Base-by-base conservation (phyloP, 1,140 invertebrate genomes). In the Orchestia grillus region DNA sequence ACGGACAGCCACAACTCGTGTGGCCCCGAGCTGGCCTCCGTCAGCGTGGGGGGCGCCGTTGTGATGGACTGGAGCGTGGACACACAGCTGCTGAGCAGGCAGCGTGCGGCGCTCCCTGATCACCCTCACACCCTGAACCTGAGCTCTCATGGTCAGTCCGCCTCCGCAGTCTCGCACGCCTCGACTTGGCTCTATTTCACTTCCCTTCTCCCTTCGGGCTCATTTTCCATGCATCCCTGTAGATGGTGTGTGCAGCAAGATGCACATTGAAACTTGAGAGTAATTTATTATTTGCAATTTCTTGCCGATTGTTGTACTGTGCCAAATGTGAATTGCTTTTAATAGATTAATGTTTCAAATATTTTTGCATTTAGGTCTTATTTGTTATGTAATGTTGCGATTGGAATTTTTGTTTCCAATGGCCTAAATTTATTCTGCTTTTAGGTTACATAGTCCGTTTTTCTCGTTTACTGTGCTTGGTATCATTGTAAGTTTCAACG, bases 1-100 rank as follows among this genome's bases (percentile, higher is more conserved):
- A 57, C 87, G 36, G 96, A 96, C 41, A 96, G 57, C 45, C 96
- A 96, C 88, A 44, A 45, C 4, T 87, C 77, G 41, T 96, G 87
- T 41, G 47, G 43, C 1, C 15, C n/a, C 1, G 77, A 96, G 44
- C 87, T 96, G 42, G 43, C 45, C 8, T 96, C 96, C 44, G 3
- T 96, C 28, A 96, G 96, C 77, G 47, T 90, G 43, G 87, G 87
- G 6, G 87, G 96, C 23, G n/a, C 43, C 44, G 87, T 96, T 16
- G 36, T 91, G 6, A 96, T 96, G 96, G 87, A 96, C 41, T 96
- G 87, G 47, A 44, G 87, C 42, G 53, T 28, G 88, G 43, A 53
- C 41, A 41, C 8, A 0, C 3, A 23, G 16, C 42, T 57, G 53
- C 45, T 57, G n/a, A 87, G 42, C 3, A 23, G n/a, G 88, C 44